phyloP scores from a whole-genome alignment of 1,140 invertebrate genomes.

The Protaetia brevitarsis region DNA sequence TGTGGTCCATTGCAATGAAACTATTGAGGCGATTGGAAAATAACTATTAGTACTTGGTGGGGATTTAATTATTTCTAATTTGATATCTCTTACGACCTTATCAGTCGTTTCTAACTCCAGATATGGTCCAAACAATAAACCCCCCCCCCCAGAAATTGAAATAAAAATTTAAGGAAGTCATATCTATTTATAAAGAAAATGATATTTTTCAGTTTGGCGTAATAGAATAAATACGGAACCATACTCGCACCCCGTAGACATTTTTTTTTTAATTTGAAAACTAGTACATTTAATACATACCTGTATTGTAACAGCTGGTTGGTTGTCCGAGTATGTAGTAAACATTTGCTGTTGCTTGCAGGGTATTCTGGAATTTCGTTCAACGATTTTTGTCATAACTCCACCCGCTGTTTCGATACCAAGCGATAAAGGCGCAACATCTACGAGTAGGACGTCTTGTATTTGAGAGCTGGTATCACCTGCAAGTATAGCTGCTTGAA shows the following conservation, averaged over 20 bases:
- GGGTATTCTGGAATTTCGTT: conserved; percentile 68
- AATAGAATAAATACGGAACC: background rate
- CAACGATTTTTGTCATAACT: conserved; percentile 64
- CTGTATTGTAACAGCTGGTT: conserved; percentile 74
- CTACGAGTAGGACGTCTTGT: conserved; percentile 73
- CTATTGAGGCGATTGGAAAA: too few species aligned
- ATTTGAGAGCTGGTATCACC: conserved; percentile 67
- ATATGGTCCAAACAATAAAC: too few species aligned
- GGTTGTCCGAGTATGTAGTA: conserved; percentile 63
- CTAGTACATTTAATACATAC: too few species aligned
- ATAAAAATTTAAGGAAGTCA: background rate
- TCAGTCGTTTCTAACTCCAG: too few species aligned
- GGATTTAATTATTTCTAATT: too few species aligned
- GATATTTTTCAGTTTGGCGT: too few species aligned
- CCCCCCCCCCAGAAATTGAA: too few species aligned
- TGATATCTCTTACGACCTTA: too few species aligned
- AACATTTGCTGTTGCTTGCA: conserved; percentile 66
- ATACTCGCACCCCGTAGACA: background rate
- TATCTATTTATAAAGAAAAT: background rate
- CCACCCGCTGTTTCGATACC: conserved; percentile 69
- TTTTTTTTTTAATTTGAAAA: background rate
- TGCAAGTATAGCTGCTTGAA: conserved; percentile 73
- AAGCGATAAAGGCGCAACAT: conserved; percentile 68
- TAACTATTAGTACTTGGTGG: too few species aligned
- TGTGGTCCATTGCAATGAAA: too few species aligned